A percentile compares a stretch with the other conserved stretches of the same genome.
Evolutionary conservation across 2,888 invertebrate species (phyloP).

Genomic region (Cinara cedri): DNA sequence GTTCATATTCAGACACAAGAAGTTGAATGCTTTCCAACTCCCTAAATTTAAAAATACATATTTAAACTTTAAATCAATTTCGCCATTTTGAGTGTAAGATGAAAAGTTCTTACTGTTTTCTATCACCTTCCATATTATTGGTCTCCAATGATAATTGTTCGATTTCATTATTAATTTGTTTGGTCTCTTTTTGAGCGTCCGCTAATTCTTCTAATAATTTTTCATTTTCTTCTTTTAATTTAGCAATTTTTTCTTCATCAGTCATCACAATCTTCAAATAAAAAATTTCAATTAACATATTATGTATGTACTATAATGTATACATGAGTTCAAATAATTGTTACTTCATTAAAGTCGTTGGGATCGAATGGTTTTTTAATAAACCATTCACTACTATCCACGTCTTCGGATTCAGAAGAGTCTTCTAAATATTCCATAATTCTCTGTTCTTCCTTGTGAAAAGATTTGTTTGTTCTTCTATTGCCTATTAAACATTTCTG

Average conservation of each 20-base stretch:
- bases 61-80: neutral
- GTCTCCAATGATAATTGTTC: constrained; percentile 9
- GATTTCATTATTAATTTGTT: constrained; percentile 31
- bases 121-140: constrained; percentile 38
- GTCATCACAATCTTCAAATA: constrained; percentile 23
- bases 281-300: neutral
- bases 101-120: constrained; percentile 33
- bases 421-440: constrained; percentile 49
- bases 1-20: constrained; percentile 68
- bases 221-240: constrained; percentile 41
- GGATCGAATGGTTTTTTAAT: constrained; percentile 45
- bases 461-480: constrained; percentile 41
- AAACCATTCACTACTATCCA: constrained; percentile 36
- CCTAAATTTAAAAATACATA: constrained; percentile 22
- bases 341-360: constrained; percentile 41
- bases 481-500: constrained; percentile 50
- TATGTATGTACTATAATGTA: too few relatives aligned
- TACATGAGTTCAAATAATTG: neutral
- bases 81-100: neutral
- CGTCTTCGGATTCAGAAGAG: constrained; percentile 31
- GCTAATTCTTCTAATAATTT: constrained; percentile 32
- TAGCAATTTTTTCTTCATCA: constrained; percentile 39
- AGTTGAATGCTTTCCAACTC: constrained; percentile 24
- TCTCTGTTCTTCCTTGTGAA: constrained; percentile 45
- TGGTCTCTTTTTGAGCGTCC: constrained; percentile 23